phyloP scores from a whole-genome alignment of 2,888 invertebrate genomes.

The Andrena haemorrhoa region DNA sequence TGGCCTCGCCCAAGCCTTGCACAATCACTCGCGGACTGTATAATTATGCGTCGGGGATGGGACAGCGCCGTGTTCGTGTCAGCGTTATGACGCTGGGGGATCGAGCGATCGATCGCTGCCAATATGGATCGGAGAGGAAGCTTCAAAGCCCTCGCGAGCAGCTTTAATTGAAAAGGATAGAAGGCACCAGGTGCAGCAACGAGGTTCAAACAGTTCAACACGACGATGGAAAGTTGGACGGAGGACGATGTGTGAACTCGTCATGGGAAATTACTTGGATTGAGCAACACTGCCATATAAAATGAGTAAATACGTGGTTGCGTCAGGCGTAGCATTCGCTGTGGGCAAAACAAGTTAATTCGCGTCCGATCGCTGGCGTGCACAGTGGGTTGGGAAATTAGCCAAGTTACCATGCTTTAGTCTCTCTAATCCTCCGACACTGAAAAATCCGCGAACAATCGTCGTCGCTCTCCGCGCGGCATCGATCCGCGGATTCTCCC shows the following conservation, averaged over 20 bases:
- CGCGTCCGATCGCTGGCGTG: too few species aligned
- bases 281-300: too few species aligned
- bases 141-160: not conserved
- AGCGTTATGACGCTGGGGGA: slow-evolving; percentile 4
- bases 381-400: too few species aligned
- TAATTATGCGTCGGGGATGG: slow-evolving; percentile 70
- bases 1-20: slow-evolving; percentile 76
- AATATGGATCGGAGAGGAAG: not conserved
- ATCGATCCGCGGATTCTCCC: slow-evolving; percentile 20
- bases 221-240: not conserved
- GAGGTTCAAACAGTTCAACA: not conserved
- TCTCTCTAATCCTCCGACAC: not conserved
- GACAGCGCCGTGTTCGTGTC: slow-evolving; percentile 47
- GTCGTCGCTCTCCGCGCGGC: slow-evolving; percentile 31
- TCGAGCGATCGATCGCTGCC: not conserved
- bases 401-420: too few species aligned
- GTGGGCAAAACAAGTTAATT: too few species aligned
- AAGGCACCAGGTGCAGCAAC: not conserved
- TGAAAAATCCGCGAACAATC: slow-evolving; percentile 28
- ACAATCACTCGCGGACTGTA: slow-evolving; percentile 59
- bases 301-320: too few species aligned
- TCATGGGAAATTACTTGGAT: too few species aligned
- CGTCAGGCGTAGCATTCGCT: too few species aligned
- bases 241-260: too few species aligned
- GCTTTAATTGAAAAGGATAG: not conserved